Evolutionary conservation across 2,113 vertebrate genomes (phyloP), one percentile per base, ranked within the genome.

Genomic region (Gadus chalcogrammus): DNA sequence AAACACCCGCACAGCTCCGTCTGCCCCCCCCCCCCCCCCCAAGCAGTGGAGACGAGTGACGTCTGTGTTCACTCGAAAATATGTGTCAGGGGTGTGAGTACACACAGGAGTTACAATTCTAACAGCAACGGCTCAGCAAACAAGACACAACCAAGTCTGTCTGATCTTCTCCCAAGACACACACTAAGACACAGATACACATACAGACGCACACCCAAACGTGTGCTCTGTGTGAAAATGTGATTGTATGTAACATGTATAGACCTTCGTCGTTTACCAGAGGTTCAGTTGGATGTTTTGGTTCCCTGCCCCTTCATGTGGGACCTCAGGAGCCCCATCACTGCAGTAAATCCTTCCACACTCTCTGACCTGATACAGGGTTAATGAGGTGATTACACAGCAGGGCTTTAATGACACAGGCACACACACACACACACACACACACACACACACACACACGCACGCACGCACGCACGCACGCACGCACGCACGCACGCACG

Each of bases 81-180:
- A 24, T 24, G 22, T 24, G 72, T 75, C 70, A 79, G 84, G 77
- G 70, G 75, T 84, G 78, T 81, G 82, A 79, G 75, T 84, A 87
- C 88, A 87, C 82, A 89, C 74, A 83, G 77, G 84, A 76, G 84
- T 85, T 78, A 83, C 69, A 77, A 81, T 79, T 79, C 83, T 84
- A 87, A 86, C 85, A 65, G 48, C 17, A 59, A 6, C 28, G 63
- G 64, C 42, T 66, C 28, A 60, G n/a, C 56, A 38, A 38, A 35
- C 35, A 18, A 9, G 15, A 17, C 53, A 18, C 59, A 42, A 42
- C 38, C 38, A 42, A 8, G 31, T 38, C 58, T 61, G 31, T 69
- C 56, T 60, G n/a, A 7, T 78, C 16, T n/a, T 5, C 31, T 24
- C 4, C 28, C 3, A 52, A 59, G 22, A 35, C 62, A 65, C 55